Base-by-base conservation (phyloP, 2,113 vertebrate species). In the Heteronetta atricapilla region DNA sequence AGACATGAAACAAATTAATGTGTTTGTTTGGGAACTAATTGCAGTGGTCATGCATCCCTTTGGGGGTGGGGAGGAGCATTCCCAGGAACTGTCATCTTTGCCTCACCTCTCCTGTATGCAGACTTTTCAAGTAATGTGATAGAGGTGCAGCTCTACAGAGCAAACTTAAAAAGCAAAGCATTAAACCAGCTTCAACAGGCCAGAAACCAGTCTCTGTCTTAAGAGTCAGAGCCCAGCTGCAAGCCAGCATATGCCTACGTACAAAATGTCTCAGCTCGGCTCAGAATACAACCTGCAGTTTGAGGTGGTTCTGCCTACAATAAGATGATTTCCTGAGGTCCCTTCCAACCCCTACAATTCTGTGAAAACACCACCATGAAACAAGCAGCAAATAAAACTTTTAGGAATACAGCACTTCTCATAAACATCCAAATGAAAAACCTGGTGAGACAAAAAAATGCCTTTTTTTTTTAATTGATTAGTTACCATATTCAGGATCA, bases 211-310 rank as follows among this genome's bases (percentile, higher is more conserved):
- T 5, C 28, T 3, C 2, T 5, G 29, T 29, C 46, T 40, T 28
- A 4, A 38, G 46, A 36, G 44, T 33, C 55, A 75, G 74, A 44
- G 5, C 22, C 21, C 66, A 34, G 76, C 19, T 20, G 19, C 10
- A 29, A 50, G 33, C 40, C 68, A 16, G 21, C 13, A 1, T 4
- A 5, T 0, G 6, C 10, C 55, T 42, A 29, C 28, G 14, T 11
- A 7, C 16, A 3, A 8, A 11, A 7, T 1, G 7, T 33, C 19
- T 12, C 17, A 1, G 0, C 11, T 33, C 31, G 3, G 36, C 36
- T 38, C 69, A 58, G 28, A n/a, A 23, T 17, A 6, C 11, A 11
- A n/a, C 56, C 53, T 52, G 15, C 8, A 28, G 38, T 16, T 19
- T 17, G 21, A 55, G 53, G 46, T 4, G 31, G 20, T 13, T 33